These are phyloP conservation scores for Falco peregrinus DNA, from an alignment of 2,797 vertebrate species.

Conservation along the genomic window DNA sequence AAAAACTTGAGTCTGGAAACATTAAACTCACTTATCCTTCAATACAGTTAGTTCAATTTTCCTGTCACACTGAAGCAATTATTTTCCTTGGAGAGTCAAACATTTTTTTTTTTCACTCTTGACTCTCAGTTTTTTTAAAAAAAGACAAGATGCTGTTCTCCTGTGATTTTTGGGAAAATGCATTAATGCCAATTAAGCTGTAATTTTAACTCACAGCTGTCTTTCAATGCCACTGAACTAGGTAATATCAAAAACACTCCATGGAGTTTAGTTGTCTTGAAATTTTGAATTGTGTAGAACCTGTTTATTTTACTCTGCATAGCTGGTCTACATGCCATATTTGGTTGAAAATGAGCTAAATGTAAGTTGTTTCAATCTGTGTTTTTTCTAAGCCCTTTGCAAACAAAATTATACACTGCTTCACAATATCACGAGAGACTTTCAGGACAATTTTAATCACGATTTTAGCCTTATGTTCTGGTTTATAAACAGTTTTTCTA, in stretches of 20 bases:
- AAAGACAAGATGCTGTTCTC: background rate
- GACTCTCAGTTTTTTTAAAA: background rate
- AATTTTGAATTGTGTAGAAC: background rate
- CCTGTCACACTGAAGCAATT: conserved; percentile 45
- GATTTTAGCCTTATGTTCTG: conserved; percentile 25
- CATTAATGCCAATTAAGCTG: conserved; percentile 30
- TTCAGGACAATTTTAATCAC: background rate
- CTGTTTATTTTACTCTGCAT: background rate
- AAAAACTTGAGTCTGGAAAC: conserved; percentile 8
- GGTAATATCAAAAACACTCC: background rate
- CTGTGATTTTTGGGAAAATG: background rate
- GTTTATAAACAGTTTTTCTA: conserved; percentile 37
- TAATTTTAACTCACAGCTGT: conserved; percentile 18
- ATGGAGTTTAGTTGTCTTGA: background rate
- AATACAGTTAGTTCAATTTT: conserved; percentile 36
- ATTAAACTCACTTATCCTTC: conserved; percentile 11
- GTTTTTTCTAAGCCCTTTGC: background rate
- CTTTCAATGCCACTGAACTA: conserved; percentile 14
- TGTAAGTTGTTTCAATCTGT: background rate
- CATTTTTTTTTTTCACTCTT: background rate
- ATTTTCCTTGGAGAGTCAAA: conserved; percentile 34
- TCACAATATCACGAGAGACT: background rate
- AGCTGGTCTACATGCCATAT: background rate
- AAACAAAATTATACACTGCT: background rate
- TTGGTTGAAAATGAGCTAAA: background rate